Conservation (phyloP, 2,888 invertebrate genomes). For the Pilophorus perplexus region DNA sequence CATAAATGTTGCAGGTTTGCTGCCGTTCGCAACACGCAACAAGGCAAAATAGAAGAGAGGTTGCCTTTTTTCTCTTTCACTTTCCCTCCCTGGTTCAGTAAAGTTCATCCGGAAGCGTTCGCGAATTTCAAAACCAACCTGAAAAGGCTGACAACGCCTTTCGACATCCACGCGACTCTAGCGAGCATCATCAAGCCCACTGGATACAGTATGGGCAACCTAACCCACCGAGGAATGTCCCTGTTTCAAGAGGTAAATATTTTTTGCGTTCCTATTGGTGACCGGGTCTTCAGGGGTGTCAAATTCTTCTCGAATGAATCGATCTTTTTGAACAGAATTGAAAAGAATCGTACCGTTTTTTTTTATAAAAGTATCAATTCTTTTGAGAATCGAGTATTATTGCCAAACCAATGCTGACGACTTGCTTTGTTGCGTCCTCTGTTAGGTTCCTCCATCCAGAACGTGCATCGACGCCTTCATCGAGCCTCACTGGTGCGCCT, state of each 20-base stretch:
- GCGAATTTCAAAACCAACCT: constrained; percentile 64
- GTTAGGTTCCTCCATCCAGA: constrained; percentile 69
- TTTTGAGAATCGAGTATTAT: too few species aligned
- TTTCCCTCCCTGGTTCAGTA: constrained; percentile 69
- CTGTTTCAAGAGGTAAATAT: constrained; percentile 63
- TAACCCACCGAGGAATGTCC: constrained; percentile 60
- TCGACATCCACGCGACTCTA: constrained; percentile 82
- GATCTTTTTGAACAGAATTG: too few species aligned
- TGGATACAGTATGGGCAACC: constrained; percentile 56
- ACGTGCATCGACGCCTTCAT: constrained; percentile 86
- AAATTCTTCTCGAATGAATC: too few species aligned
- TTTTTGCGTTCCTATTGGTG: too few species aligned
- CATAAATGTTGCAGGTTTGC: too few species aligned
- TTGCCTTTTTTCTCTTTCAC: constrained; percentile 80
- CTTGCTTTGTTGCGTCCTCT: too few species aligned
- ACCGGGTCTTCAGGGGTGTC: too few species aligned
- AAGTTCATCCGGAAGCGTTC: constrained; percentile 60
- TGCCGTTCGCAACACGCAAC: constrained; percentile 75
- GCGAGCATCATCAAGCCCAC: constrained; percentile 63
- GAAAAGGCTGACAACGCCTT: constrained; percentile 75
- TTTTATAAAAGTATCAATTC: too few species aligned
- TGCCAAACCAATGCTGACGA: too few species aligned
- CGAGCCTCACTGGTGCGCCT: too few species aligned
- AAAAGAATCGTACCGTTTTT: too few species aligned
- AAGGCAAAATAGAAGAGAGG: constrained; percentile 89